Base-by-base conservation (phyloP, 2,797 vertebrate species). In the Heteromormyrus szaboi region DNA sequence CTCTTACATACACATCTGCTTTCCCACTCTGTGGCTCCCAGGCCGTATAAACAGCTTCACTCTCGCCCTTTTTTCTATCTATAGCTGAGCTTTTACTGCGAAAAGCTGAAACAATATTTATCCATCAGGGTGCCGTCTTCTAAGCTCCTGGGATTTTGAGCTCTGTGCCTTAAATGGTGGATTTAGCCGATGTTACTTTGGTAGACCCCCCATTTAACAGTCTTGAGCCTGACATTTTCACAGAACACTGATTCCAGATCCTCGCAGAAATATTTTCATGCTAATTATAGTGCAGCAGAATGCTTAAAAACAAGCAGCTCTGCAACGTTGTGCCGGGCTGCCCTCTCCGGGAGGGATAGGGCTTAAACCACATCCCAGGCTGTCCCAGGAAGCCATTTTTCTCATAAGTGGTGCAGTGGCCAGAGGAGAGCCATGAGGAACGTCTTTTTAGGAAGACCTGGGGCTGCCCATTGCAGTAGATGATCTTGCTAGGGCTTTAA, bases 91-190 rank as follows among this genome's bases (percentile, higher is more conserved):
- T 76, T 89, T 92, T 91, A 92, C 89, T 87, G 44, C 50, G 72
- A 87, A 90, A 92, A 93, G 91, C 91, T 92, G 92, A 91, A 90
- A 92, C 90, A 93, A 93, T 93, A 93, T 93, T 93, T 90, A 91
- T 91, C 91, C 90, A 29, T 89, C 86, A 88, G 89, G 89, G 88
- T 88, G 56, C 88, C 65, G 72, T 79, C 72, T 51, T 59, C 25
- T 59, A 48, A 86, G 44, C 88, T 90, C 84, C 85, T 76, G 90
- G 89, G 89, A 86, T 88, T 91, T 59, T 46, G 44, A 37, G 85
- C 79, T 85, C 85, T 22, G 19, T 87, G 89, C 86, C 90, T 90
- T 88, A 91, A 91, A 90, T 88, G 87, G 89, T 90, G 54, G 88
- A 88, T 81, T 79, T 14, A 46, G 22, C 50, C 53, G 8, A 84